Evolutionary conservation across 92 coral and sea anemone genomes (phyloP).

Genomic region (Epizoanthus stellaris): DNA sequence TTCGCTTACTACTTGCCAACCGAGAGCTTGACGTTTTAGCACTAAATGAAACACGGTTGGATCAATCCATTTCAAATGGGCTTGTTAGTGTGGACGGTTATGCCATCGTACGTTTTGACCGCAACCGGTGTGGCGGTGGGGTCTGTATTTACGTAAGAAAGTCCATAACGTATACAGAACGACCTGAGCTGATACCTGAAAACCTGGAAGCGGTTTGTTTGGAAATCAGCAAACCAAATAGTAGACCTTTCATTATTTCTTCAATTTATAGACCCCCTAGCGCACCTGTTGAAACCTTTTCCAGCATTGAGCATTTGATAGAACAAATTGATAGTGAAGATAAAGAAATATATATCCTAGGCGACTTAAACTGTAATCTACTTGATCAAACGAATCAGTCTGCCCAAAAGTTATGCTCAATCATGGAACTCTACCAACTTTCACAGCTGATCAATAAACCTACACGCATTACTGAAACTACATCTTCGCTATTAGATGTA

Average conservation of each 20-base stretch:
- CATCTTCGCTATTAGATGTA: constrained; percentile 41
- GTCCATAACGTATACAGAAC: neutral
- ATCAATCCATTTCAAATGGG: constrained; percentile 2
- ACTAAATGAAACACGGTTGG: constrained; percentile 21
- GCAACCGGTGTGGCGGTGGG: constrained; percentile 27
- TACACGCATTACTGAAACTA: constrained; percentile 45
- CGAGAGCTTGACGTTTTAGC: constrained; percentile 2
- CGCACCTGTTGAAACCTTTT: constrained; percentile 31
- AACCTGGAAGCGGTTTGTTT: constrained; percentile 50
- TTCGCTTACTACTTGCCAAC: constrained; percentile 19
- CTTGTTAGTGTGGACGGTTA: constrained; percentile 15
- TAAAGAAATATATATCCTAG: constrained; percentile 39
- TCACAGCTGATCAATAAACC: constrained; percentile 47
- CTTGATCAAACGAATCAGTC: constrained; percentile 9
- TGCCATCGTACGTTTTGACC: constrained; percentile 21
- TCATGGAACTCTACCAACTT: constrained; percentile 45
- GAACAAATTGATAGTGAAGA: constrained; percentile 24
- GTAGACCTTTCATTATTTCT: constrained; percentile 37
- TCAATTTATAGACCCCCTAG: constrained; percentile 49
- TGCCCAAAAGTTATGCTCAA: constrained; percentile 10
- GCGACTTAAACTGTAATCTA: constrained; percentile 47
- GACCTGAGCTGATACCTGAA: constrained; percentile 22
- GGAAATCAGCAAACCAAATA: constrained; percentile 39
- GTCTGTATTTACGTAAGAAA: constrained; percentile 26
- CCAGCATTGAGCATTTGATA: constrained; percentile 21